Evolutionary conservation across 37 sponge, comb jelly and placozoan genomes (phyloP).

Genomic region (Oopsacas minuta): DNA sequence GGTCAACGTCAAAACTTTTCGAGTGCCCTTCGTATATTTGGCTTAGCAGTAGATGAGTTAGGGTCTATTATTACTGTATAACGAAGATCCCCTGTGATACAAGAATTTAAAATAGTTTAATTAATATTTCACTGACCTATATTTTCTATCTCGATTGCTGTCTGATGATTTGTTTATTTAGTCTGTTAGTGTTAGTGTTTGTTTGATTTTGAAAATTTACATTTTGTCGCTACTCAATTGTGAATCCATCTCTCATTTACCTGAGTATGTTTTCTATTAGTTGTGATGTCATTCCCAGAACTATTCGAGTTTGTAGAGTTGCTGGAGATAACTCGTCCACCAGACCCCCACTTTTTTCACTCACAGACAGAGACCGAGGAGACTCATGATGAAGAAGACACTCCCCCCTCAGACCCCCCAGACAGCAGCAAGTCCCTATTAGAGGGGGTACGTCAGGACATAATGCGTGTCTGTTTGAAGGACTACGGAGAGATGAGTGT

Average conservation of each 20-base stretch:
- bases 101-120: not conserved
- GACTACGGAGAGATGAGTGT: constrained; percentile 15
- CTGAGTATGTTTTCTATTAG: not conserved
- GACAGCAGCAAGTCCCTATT: not conserved
- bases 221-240: not conserved
- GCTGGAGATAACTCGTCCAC: not conserved
- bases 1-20: too few relatives aligned
- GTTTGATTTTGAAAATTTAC: not conserved
- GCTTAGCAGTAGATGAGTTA: too few relatives aligned
- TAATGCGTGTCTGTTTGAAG: not conserved
- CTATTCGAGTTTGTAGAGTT: not conserved
- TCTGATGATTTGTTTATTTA: too few relatives aligned
- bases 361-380: not conserved
- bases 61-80: too few relatives aligned
- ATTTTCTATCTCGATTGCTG: not conserved
- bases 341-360: not conserved
- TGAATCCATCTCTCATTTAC: not conserved
- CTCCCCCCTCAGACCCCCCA: not conserved
- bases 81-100: not conserved
- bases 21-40: too few relatives aligned
- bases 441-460: not conserved
- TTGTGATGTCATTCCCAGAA: not conserved
- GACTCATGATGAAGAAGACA: not conserved
- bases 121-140: not conserved
- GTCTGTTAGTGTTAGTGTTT: too few relatives aligned